A percentile compares a stretch with the other conserved stretches of the same genome.
These are phyloP conservation scores for Ophion costatus DNA, from an alignment of 2,888 invertebrate genomes.

Conservation along the genomic window DNA sequence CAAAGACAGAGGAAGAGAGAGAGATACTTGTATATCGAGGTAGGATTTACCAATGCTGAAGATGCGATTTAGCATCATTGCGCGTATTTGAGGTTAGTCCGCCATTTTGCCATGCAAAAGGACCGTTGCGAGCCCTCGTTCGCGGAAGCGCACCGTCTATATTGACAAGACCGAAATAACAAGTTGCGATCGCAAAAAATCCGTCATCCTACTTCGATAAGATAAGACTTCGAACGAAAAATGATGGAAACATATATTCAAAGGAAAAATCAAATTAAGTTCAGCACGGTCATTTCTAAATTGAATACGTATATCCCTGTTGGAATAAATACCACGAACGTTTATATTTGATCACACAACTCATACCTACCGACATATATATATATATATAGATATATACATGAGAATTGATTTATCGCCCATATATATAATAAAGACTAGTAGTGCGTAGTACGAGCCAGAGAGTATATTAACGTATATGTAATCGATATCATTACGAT, in stretches of 20 bases:
- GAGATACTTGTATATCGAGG: neutral
- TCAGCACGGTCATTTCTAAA: neutral
- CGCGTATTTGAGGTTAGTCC: neutral
- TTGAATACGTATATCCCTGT: neutral
- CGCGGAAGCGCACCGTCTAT: neutral
- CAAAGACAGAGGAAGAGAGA: neutral
- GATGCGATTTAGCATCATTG: neutral
- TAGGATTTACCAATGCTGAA: neutral
- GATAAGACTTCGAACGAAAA: neutral
- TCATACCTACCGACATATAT: constrained; percentile 16
- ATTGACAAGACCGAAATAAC: neutral
- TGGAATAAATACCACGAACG: constrained; percentile 29
- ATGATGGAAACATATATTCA: neutral
- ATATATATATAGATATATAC: constrained; percentile 12
- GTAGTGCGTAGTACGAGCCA: constrained; percentile 25
- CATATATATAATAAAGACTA: constrained; percentile 26
- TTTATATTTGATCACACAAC: constrained; percentile 51
- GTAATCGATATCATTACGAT: constrained; percentile 25
- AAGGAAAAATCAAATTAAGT: constrained; percentile 1
- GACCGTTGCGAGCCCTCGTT: neutral
- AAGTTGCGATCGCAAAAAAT: neutral
- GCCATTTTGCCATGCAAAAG: neutral
- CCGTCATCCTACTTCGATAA: neutral
- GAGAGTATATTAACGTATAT: neutral
- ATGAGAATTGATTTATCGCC: constrained; percentile 56